A percentile compares a stretch with the other conserved stretches of the same genome.
Conservation (phyloP, 2,113 vertebrate species). For the Cebus imitator region DNA sequence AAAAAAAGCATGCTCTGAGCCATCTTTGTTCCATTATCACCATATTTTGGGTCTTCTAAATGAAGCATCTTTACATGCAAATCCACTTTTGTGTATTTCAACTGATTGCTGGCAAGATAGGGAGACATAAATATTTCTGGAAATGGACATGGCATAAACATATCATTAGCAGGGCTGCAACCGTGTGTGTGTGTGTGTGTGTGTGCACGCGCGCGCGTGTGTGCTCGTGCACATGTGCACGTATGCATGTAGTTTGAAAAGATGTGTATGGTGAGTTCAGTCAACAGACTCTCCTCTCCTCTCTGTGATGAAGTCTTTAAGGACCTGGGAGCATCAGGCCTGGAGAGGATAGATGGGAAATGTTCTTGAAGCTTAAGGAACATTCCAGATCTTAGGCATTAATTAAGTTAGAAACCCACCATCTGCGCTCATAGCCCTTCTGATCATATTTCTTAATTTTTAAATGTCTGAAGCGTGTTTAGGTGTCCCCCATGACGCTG, state of each 20-base stretch:
- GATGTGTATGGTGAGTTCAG: constrained; percentile 59
- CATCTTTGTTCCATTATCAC: constrained; percentile 63
- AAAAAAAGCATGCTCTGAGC: not conserved
- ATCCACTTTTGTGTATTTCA: constrained; percentile 75
- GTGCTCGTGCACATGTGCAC: fast-evolving
- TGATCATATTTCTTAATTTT: constrained; percentile 59
- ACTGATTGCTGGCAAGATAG: constrained; percentile 75
- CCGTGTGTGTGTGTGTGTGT: not conserved
- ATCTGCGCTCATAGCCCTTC: constrained; percentile 56
- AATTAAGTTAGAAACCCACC: constrained; percentile 58
- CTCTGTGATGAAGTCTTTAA: constrained; percentile 40
- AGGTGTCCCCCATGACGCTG: not conserved
- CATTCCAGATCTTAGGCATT: constrained; percentile 48
- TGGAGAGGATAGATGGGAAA: not conserved
- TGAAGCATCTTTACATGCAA: constrained; percentile 47
- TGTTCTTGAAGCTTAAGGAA: constrained; percentile 30
- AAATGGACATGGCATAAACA: constrained; percentile 66
- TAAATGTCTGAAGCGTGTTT: constrained; percentile 47
- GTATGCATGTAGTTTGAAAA: not conserved
- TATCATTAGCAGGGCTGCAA: constrained; percentile 38
- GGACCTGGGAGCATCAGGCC: not conserved
- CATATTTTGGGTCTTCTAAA: constrained; percentile 66
- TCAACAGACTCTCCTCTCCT: constrained; percentile 42
- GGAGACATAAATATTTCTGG: constrained; percentile 75
- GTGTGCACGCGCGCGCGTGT: not conserved